A percentile compares a stretch with the other conserved stretches of the same genome.
phyloP scores from a whole-genome alignment of 2,113 vertebrate genomes.

The Cathartes aura region DNA sequence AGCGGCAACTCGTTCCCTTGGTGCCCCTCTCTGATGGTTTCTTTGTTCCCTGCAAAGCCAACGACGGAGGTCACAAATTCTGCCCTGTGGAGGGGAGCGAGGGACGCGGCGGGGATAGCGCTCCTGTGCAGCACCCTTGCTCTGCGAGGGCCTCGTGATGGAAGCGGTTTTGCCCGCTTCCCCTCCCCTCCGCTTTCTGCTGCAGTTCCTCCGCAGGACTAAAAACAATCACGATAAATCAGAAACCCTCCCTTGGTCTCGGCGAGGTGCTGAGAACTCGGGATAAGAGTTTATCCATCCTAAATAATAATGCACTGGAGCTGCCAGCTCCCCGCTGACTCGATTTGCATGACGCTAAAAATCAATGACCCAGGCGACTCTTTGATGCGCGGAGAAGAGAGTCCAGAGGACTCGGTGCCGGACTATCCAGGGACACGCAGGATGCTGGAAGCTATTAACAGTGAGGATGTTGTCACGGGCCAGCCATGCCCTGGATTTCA shows the following conservation, averaged over 20 bases:
- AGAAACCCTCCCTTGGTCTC: neutral
- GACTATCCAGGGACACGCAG: neutral
- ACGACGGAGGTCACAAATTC: neutral
- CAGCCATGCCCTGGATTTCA: slow-evolving; percentile 9
- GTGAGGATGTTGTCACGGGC: neutral
- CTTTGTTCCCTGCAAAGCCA: neutral
- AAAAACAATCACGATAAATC: neutral
- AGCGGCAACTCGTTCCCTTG: rapidly evolving
- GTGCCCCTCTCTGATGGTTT: rapidly evolving
- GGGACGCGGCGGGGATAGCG: rapidly evolving
- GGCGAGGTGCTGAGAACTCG: neutral
- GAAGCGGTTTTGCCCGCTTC: neutral
- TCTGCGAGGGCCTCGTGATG: neutral
- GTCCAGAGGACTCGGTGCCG: neutral
- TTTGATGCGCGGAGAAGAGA: neutral
- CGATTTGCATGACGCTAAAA: slow-evolving; percentile 28
- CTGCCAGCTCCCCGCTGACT: slow-evolving; percentile 39
- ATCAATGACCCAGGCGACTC: neutral
- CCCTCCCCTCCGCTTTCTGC: neutral
- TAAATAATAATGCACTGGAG: slow-evolving; percentile 22
- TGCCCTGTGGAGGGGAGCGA: neutral
- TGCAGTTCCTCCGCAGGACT: neutral
- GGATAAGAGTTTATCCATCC: slow-evolving; percentile 54
- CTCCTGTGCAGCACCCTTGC: rapidly evolving
- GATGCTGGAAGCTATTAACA: slow-evolving; percentile 10